Evolutionary conservation across 2,888 invertebrate species (phyloP), one percentile per base, ranked within the genome.

Genomic region (Agonopterix arenella): DNA sequence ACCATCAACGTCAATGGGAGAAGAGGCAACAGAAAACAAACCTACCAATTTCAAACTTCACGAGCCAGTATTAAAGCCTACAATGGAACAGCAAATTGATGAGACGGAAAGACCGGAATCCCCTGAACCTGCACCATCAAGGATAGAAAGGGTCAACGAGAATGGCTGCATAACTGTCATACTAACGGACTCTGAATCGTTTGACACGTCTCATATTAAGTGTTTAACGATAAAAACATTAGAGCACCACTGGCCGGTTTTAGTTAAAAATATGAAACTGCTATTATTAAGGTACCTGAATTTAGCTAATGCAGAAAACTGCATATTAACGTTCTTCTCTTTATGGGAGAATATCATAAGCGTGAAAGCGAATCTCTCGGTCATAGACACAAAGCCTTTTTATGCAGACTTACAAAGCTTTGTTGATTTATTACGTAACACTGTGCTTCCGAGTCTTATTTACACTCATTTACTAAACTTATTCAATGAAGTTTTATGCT

Each of bases 331-430:
- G 46, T 97, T 97, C 75, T 90, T 97, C 58, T 93, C 94, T 48
- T 82, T 97, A 40, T 97, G 97, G 97, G 96, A 96, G 73, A 94
- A 95, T 59, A 95, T 96, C 11, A 96, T 97, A 70, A 96, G 96
- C 49, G 96, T 97, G 0, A 96, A 95, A 83, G 96, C 96, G 16
- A 97, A 97, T 86, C 90, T 97, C 49, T 96, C 96, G 44, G 94
- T 97, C 36, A 94, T 96, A 56, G 96, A 97, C 71, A 97, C 96
- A 0, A 94, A 96, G 74, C 94, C 96, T 2, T 97, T 96, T 77
- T 96, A 96, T 75, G 94, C 95, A 1, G 94, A 96, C 70, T 80
- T 97, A 60, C 95, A 96, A 62, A 92, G 93, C 64, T 95, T 97
- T 79, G 94, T 95, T 10, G 91, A 93, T 53, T 83, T 94, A 53